Evolutionary conservation across 2,888 invertebrate species (phyloP), one percentile per base, ranked within the genome.

Genomic region (Aelia acuminata): DNA sequence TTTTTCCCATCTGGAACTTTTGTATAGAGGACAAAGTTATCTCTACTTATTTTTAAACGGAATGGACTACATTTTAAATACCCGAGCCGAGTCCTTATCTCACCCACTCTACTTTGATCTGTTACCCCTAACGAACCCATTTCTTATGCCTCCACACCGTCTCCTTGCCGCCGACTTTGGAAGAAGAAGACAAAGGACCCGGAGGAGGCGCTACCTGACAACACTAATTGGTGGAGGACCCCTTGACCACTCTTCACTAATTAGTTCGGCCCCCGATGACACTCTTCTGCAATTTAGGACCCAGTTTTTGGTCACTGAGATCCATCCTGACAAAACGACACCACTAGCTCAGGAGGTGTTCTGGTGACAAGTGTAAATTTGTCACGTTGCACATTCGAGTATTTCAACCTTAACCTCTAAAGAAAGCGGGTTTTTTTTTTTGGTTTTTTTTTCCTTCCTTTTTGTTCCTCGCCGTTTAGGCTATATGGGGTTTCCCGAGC

Each of bases 261-360:
- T 75, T 75, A 75, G 75, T 39, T n/a, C 39, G 39, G 39, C 10
- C 5, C n/a, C 7, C 7, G 39, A 57, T 39, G 75, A 75, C 75
- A 75, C 75, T 39, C 20, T 75, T 75, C 75, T 75, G 39, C 75
- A 75, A 39, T 75, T 75, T 75, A 39, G n/a, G n/a, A n/a, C 39
- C 22, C 75, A 39, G 39, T n/a, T 13, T 1, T 22, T 39, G 2
- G 31, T 70, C 70, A 35, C 70, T n/a, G n/a, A 75, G 75, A 39
- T 39, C 22, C 22, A 39, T 75, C 75, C 57, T 57, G 26, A 57
- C 57, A 57, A 26, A 11, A 57, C 13, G 57, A 26, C 43, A 43
- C 53, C 11, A 1, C 53, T 57, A 26, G 26, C 26, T 53, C n/a
- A 26, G 26, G 1, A 10, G 57, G 57, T 26, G 13, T 57, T 57